phyloP scores from a whole-genome alignment of 2,113 vertebrate genomes.

The Periophthalmodon schlosseri region DNA sequence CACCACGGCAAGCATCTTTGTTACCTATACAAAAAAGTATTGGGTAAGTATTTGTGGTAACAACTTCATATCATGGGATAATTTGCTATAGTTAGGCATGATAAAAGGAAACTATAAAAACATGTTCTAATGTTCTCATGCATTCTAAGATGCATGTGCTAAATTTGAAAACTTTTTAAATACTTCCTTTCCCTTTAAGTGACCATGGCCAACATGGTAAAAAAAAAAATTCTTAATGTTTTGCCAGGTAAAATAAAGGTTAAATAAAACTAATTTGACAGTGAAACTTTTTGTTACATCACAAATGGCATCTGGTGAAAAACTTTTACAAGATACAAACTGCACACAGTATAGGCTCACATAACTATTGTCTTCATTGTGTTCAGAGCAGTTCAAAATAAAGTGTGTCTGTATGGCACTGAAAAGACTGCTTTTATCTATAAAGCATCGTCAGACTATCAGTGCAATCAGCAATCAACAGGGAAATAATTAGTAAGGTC shows the following conservation, averaged over 20 bases:
- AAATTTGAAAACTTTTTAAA: too few relatives aligned
- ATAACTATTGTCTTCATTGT: background rate
- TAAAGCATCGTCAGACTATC: background rate
- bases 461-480: slow-evolving; percentile 9
- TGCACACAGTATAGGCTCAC: background rate
- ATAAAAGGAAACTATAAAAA: too few relatives aligned
- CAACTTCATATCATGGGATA: too few relatives aligned
- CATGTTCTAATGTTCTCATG: too few relatives aligned
- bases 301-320: background rate
- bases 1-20: slow-evolving; percentile 97
- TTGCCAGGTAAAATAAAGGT: too few relatives aligned
- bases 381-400: background rate
- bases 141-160: too few relatives aligned
- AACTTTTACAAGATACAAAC: background rate
- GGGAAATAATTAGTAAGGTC: background rate
- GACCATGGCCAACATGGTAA: too few relatives aligned
- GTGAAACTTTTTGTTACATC: too few relatives aligned
- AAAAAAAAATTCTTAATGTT: too few relatives aligned
- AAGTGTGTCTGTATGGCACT: background rate
- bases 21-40: slow-evolving; percentile 79
- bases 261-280: too few relatives aligned
- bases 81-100: background rate
- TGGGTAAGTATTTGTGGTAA: too few relatives aligned
- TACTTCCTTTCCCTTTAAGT: too few relatives aligned
- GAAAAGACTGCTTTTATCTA: slow-evolving; percentile 6